Conservation (phyloP, 1,140 invertebrate genomes). For the Macrocentrus cingulum region DNA sequence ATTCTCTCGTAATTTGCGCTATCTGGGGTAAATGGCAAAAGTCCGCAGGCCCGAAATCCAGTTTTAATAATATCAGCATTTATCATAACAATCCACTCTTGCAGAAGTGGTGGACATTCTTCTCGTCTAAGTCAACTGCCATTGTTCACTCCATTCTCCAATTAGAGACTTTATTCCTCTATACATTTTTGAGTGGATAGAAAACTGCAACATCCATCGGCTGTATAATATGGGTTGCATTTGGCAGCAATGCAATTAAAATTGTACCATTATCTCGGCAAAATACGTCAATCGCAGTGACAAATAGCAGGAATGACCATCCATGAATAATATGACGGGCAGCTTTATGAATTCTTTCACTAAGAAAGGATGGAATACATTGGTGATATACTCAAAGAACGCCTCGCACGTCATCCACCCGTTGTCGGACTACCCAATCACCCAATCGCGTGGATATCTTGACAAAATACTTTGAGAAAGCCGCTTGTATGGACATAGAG, state of each 20-base stretch:
- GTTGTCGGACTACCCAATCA: slow-evolving; percentile 34
- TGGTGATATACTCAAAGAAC: slow-evolving; percentile 42
- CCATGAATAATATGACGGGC: slow-evolving; percentile 47
- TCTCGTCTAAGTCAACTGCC: too few relatives aligned
- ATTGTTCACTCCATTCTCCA: too few relatives aligned
- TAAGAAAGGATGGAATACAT: slow-evolving; percentile 40
- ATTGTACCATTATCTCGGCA: not conserved
- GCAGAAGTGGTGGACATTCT: too few relatives aligned
- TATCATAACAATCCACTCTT: too few relatives aligned
- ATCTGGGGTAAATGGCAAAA: too few relatives aligned
- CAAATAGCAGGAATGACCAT: slow-evolving; percentile 46
- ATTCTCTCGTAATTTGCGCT: too few relatives aligned
- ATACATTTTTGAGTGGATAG: slow-evolving; percentile 31
- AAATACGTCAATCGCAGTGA: slow-evolving; percentile 31
- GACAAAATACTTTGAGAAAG: slow-evolving; percentile 32
- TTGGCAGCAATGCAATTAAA: not conserved
- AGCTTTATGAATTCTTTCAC: slow-evolving; percentile 36
- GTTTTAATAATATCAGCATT: too few relatives aligned
- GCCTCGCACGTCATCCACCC: slow-evolving; percentile 48
- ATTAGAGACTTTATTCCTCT: too few relatives aligned
- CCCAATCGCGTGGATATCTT: slow-evolving; percentile 37
- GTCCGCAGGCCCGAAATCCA: too few relatives aligned
- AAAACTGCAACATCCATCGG: not conserved
- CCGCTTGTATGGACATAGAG: slow-evolving; percentile 26
- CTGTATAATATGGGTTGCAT: not conserved